Conservation (phyloP, 1,140 invertebrate genomes). For the Cherax quadricarinatus region DNA sequence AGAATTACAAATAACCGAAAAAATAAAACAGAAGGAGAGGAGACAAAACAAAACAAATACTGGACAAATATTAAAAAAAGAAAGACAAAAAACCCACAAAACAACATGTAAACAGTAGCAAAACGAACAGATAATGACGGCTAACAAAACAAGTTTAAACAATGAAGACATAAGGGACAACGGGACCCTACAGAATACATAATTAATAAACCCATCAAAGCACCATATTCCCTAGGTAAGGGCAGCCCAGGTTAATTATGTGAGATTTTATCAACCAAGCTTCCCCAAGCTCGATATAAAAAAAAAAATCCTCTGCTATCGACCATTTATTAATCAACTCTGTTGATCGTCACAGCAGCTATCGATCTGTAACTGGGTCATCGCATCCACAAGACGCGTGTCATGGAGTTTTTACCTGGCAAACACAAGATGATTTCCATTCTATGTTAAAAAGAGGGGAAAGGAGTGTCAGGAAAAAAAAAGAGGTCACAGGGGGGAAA, state of each 20-base stretch:
- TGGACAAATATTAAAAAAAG: neutral
- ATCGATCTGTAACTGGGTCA: slow-evolving; percentile 24
- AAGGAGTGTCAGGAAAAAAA: neutral
- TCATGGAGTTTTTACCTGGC: neutral
- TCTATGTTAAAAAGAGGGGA: neutral
- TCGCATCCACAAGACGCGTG: too few relatives aligned
- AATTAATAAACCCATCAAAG: neutral
- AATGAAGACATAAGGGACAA: too few relatives aligned
- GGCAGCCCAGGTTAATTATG: slow-evolving; percentile 21
- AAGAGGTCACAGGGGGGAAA: neutral
- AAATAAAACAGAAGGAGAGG: neutral
- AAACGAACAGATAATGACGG: too few relatives aligned
- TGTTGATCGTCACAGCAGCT: slow-evolving; percentile 48
- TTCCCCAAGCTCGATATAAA: slow-evolving; percentile 5
- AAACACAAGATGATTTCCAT: too few relatives aligned
- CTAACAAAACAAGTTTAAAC: too few relatives aligned
- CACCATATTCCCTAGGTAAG: neutral
- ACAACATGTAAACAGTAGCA: neutral
- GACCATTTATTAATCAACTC: slow-evolving; percentile 56
- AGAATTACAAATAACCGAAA: neutral
- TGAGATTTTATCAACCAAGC: neutral
- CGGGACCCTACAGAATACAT: neutral
- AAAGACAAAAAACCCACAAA: neutral
- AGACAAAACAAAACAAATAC: neutral
- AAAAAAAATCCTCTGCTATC: slow-evolving; percentile 20